Percentiles rank a stretch among this genome's conserved stretches.
phyloP scores from a whole-genome alignment of 2,113 vertebrate genomes.

The Apistogramma diplotaenia region DNA sequence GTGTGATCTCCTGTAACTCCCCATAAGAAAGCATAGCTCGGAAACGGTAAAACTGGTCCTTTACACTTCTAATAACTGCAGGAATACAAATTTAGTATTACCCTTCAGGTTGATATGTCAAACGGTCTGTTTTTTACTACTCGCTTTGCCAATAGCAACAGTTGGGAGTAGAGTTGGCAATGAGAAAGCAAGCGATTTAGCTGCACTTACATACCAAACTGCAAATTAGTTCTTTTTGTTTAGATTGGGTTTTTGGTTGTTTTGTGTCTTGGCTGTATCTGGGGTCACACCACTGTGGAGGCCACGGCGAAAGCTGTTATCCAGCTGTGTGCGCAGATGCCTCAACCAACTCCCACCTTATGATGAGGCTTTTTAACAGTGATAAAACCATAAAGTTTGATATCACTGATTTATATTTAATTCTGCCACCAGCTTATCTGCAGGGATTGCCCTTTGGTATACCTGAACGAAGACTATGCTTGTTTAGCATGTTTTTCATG shows the following conservation, averaged over 20 bases:
- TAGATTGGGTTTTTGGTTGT: not conserved
- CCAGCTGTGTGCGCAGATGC: slow-evolving; percentile 21
- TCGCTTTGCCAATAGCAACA: not conserved
- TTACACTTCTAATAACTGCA: not conserved
- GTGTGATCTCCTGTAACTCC: not conserved
- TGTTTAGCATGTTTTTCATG: too few relatives aligned
- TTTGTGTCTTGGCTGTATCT: slow-evolving; percentile 12
- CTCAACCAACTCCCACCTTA: not conserved
- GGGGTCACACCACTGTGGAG: slow-evolving; percentile 15
- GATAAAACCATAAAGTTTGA: not conserved
- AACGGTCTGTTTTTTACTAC: not conserved
- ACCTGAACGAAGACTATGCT: too few relatives aligned
- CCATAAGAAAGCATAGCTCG: not conserved
- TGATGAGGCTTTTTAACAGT: not conserved
- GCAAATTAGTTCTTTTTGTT: not conserved
- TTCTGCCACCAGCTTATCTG: too few relatives aligned
- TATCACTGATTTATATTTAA: not conserved
- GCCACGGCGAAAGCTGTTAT: slow-evolving; percentile 26
- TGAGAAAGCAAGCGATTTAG: not conserved
- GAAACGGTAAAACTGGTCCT: not conserved
- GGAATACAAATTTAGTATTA: not conserved
- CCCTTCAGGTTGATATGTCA: not conserved
- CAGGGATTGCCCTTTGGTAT: too few relatives aligned
- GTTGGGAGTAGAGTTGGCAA: not conserved
- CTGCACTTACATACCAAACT: not conserved